Evolutionary conservation across 1,140 invertebrate species (phyloP), one percentile per base, ranked within the genome.

Genomic region (Rhyzopertha dominica): DNA sequence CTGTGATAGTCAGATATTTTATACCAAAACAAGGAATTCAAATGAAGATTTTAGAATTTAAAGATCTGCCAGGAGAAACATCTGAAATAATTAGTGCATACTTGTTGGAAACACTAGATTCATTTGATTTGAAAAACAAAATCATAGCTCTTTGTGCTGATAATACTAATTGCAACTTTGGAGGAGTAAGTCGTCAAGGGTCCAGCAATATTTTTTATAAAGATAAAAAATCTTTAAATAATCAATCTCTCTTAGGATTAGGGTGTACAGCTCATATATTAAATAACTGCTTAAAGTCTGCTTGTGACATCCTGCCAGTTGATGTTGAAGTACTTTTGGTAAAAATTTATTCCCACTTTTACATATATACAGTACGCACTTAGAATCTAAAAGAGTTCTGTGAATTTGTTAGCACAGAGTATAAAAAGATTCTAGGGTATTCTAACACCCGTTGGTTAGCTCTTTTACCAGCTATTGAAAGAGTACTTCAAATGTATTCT

Each of bases 221-320:
- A 34, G 18, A 18, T 16, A 7, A 34, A 12, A 12, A 34, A 34
- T 34, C 16, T 8, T 17, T 34, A 12, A 19, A 17, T 18, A 34
- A 19, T 18, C 19, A 22, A 20, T n/a, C n/a, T n/a, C n/a, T n/a
- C 10, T 38, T 10, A 37, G 47, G 36, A 17, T 49, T 58, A 28
- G 50, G 42, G 17, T 53, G 53, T 49, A 41, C 43, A 48, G 61
- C 57, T 26, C 62, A 66, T 46, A 57, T 64, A 44, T 42, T 65
- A n/a, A n/a, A n/a, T n/a, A n/a, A n/a, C n/a, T n/a, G n/a, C n/a
- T n/a, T n/a, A n/a, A n/a, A n/a, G n/a, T n/a, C n/a, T n/a, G n/a
- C n/a, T n/a, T n/a, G n/a, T n/a, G n/a, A n/a, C n/a, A n/a, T n/a
- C n/a, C n/a, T n/a, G n/a, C n/a, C n/a, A n/a, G n/a, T n/a, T n/a